These are phyloP conservation scores for Macaria notata DNA, from an alignment of 2,888 invertebrate species.

Conservation along the genomic window DNA sequence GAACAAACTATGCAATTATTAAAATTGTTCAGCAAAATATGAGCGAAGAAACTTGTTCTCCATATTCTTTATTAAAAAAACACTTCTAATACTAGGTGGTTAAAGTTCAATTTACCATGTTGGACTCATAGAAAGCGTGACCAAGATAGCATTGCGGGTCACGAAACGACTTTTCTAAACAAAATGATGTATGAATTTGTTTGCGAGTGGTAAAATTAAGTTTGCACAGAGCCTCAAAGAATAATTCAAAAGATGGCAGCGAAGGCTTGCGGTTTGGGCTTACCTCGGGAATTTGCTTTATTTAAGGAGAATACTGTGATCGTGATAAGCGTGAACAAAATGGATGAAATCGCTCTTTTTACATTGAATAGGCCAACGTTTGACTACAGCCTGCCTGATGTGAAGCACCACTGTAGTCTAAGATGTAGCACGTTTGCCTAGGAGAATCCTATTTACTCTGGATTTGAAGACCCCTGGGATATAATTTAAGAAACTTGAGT, in stretches of 20 bases:
- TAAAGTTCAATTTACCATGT: slow-evolving; percentile 5
- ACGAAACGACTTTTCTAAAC: background rate
- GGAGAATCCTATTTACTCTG: no score
- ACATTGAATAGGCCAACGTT: no score
- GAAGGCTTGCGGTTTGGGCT: slow-evolving; percentile 5
- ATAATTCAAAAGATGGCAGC: slow-evolving; percentile 15
- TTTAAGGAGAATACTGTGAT: background rate
- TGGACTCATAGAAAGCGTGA: slow-evolving; percentile 1
- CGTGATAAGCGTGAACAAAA: background rate
- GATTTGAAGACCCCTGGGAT: no score
- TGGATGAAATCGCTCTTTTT: no score
- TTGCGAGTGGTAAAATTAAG: slow-evolving; percentile 16
- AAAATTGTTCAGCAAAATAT: slow-evolving; percentile 20
- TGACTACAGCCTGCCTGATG: no score
- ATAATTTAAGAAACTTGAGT: no score
- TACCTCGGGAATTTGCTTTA: background rate
- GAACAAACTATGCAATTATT: slow-evolving; percentile 22
- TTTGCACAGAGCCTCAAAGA: slow-evolving; percentile 15
- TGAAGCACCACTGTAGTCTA: no score
- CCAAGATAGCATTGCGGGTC: slow-evolving; percentile 14
- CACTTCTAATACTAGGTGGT: background rate
- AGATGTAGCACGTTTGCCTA: no score
- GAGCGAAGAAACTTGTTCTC: slow-evolving; percentile 1
- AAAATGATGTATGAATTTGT: slow-evolving; percentile 13
- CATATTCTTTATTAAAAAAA: background rate